Evolutionary conservation across 2,888 invertebrate species (phyloP).

Genomic region (Tillus elongatus): DNA sequence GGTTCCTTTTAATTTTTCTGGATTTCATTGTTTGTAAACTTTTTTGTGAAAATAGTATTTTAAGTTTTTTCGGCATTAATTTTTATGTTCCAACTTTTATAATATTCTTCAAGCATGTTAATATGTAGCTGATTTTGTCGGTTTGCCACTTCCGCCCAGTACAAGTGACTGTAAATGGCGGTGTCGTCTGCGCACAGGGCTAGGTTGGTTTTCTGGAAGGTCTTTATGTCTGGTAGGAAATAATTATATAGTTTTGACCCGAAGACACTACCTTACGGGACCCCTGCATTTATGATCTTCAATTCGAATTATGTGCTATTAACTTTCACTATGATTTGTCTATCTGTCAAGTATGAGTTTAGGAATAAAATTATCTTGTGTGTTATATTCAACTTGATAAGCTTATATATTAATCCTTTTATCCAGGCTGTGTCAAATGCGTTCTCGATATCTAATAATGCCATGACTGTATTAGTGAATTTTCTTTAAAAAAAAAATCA

Average conservation of each 20-base stretch:
- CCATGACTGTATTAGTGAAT: slow-evolving; percentile 23
- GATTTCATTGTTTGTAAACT: slow-evolving; percentile 14
- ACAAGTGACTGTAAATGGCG: no score
- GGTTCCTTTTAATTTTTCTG: slow-evolving; percentile 10
- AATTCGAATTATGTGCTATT: slow-evolving; percentile 6
- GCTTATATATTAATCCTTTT: slow-evolving; percentile 28
- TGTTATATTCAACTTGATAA: slow-evolving; percentile 22
- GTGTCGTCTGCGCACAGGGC: slow-evolving; percentile 18
- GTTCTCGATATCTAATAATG: slow-evolving; percentile 31
- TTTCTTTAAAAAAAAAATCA: no score
- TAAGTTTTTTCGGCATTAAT: slow-evolving; percentile 16
- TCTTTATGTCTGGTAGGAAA: slow-evolving; percentile 11
- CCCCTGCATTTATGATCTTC: slow-evolving; percentile 18
- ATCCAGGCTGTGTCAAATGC: slow-evolving; percentile 33
- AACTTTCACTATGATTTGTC: slow-evolving; percentile 21
- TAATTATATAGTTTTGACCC: slow-evolving; percentile 16
- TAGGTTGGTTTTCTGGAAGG: slow-evolving; percentile 13
- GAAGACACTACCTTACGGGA: slow-evolving; percentile 19
- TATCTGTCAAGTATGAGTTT: slow-evolving; percentile 22
- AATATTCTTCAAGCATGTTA: slow-evolving; percentile 10
- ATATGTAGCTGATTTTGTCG: slow-evolving; percentile 12
- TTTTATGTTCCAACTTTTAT: slow-evolving; percentile 16
- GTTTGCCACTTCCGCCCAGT: slow-evolving; percentile 8
- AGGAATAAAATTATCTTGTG: slow-evolving; percentile 21
- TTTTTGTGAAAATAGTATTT: slow-evolving; percentile 15